Conservation (phyloP, 2,113 vertebrate species). For the Pogona vitticeps region DNA sequence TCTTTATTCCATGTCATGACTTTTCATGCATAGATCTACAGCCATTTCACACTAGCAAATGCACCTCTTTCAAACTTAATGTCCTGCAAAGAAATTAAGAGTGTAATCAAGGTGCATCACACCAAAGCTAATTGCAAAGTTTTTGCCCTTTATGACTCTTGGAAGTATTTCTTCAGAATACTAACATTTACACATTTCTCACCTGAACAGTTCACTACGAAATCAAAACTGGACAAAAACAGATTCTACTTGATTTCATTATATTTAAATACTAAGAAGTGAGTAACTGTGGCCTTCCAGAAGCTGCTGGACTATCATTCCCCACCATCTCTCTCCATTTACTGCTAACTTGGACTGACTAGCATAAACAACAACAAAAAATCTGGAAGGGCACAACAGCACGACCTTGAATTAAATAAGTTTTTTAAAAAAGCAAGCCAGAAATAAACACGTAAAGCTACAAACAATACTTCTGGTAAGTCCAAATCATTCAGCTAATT, state of each 20-base stretch:
- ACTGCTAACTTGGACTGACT: too few species aligned
- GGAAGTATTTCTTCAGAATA: neutral
- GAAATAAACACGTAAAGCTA: neutral
- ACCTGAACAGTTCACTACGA: neutral
- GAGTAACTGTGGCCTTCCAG: neutral
- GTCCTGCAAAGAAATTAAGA: neutral
- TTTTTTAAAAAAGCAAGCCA: rapidly evolving
- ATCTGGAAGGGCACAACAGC: neutral
- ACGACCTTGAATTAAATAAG: neutral
- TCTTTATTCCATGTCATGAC: neutral
- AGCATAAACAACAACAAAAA: neutral
- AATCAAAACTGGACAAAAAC: neutral
- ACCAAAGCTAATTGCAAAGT: neutral
- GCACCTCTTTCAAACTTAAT: neutral
- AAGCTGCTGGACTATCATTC: too few species aligned
- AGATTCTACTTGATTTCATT: neutral
- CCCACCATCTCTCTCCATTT: neutral
- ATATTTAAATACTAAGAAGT: neutral
- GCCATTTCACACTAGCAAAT: neutral
- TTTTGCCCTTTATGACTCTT: neutral
- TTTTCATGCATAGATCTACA: neutral
- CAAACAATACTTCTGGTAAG: neutral
- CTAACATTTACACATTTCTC: conserved; percentile 26
- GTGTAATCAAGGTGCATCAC: neutral
- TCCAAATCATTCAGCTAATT: neutral